A percentile compares a stretch with the other conserved stretches of the same genome.
Evolutionary conservation across 2,113 vertebrate genomes (phyloP).

Genomic region (Globicephala melas): DNA sequence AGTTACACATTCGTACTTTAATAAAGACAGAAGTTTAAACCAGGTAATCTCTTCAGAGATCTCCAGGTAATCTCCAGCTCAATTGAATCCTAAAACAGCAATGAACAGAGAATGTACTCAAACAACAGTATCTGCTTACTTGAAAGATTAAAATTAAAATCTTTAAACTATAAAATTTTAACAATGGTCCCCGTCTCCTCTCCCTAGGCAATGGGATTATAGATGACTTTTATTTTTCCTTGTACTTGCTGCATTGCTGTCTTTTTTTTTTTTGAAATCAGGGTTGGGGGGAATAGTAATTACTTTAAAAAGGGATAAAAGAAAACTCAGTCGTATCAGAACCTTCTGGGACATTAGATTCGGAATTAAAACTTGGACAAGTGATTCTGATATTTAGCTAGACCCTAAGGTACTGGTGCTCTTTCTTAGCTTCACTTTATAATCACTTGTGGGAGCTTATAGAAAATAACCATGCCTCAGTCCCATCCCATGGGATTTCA

Average conservation of each 20-base stretch:
- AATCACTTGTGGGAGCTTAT: background rate
- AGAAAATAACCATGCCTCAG: background rate
- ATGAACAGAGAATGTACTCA: background rate
- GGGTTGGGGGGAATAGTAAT: background rate
- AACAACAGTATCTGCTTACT: background rate
- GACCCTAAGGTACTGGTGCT: background rate
- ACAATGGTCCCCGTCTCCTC: background rate
- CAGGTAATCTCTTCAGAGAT: background rate
- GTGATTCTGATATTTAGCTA: background rate
- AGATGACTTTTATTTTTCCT: background rate
- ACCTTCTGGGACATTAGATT: background rate
- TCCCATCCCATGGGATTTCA: background rate
- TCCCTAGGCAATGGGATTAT: background rate
- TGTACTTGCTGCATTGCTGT: background rate
- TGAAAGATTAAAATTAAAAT: background rate
- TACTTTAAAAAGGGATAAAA: background rate
- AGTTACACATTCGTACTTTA: background rate
- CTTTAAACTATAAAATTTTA: background rate
- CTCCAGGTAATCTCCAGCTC: background rate
- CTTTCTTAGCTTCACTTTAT: background rate
- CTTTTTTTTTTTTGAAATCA: background rate
- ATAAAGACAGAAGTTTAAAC: background rate
- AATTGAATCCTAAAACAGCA: background rate
- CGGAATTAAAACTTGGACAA: slow-evolving; percentile 10
- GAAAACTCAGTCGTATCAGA: background rate